Conservation (phyloP, 1,140 invertebrate genomes). For the Pseudomyrmex concolor region DNA sequence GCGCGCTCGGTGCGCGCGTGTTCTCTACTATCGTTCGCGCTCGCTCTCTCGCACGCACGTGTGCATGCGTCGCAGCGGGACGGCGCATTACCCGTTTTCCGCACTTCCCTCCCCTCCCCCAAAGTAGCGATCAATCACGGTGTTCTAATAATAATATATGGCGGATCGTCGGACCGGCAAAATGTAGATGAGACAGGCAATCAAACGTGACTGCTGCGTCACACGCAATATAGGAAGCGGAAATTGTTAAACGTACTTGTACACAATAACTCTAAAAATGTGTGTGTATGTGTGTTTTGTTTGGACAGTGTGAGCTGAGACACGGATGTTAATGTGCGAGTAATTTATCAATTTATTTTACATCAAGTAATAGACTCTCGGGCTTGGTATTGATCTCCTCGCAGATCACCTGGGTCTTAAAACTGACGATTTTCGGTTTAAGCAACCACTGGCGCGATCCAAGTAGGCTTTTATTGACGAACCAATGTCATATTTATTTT, state of each 20-base stretch:
- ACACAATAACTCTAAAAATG: no score
- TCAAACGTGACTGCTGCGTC: constrained; percentile 19
- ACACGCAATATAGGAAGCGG: constrained; percentile 16
- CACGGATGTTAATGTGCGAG: no score
- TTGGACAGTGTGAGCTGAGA: background rate
- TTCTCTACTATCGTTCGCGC: constrained; percentile 47
- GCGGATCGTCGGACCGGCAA: background rate
- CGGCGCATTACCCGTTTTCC: constrained; percentile 47
- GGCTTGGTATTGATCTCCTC: no score
- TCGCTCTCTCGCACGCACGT: constrained; percentile 39
- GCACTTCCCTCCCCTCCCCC: background rate
- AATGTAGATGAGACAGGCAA: constrained; percentile 24
- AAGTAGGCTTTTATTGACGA: no score
- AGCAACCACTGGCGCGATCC: no score
- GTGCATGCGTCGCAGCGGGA: constrained; percentile 58
- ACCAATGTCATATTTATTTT: no score
- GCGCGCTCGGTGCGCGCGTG: constrained; percentile 5
- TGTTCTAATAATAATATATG: constrained; percentile 28
- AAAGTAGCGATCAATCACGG: constrained; percentile 66
- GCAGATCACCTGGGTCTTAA: no score
- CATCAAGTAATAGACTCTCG: no score
- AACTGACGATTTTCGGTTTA: no score
- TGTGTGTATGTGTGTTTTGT: background rate
- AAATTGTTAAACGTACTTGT: background rate
- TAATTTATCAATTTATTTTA: no score